These are phyloP conservation scores for Nycticebus coucang DNA, from an alignment of 2,113 vertebrate genomes.

Conservation along the genomic window DNA sequence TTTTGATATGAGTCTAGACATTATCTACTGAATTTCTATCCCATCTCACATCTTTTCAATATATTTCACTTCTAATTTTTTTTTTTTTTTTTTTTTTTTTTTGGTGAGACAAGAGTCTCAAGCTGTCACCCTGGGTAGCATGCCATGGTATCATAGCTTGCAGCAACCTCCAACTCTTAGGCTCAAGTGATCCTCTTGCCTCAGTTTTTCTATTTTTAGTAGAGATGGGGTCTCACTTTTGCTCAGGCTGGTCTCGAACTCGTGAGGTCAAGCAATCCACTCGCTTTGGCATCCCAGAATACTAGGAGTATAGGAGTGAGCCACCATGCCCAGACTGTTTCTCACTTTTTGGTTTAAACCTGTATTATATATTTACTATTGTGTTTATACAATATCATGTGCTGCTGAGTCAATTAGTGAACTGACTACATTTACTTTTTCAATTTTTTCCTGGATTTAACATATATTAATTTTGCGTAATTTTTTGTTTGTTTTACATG, in stretches of 20 bases:
- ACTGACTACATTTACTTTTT: slow-evolving; percentile 1
- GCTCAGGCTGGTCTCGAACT: too few relatives aligned
- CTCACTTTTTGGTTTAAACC: not conserved
- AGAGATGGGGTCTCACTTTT: too few relatives aligned
- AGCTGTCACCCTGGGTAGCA: too few relatives aligned
- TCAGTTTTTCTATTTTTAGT: too few relatives aligned
- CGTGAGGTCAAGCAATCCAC: too few relatives aligned
- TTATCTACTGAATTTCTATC: not conserved
- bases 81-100: not conserved
- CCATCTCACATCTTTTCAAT: not conserved
- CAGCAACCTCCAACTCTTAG: too few relatives aligned
- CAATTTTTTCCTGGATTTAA: not conserved
- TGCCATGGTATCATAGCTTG: too few relatives aligned
- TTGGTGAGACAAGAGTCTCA: too few relatives aligned
- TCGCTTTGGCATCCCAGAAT: too few relatives aligned
- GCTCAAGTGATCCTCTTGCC: too few relatives aligned
- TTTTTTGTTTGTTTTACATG: slow-evolving; percentile 3
- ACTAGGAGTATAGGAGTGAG: too few relatives aligned
- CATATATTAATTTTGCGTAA: not conserved
- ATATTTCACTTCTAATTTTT: not conserved
- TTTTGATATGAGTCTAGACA: not conserved
- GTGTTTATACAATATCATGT: not conserved
- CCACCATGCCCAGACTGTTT: too few relatives aligned
- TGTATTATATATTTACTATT: not conserved
- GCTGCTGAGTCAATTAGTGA: not conserved